These are phyloP conservation scores for Xenopus petersii DNA, from an alignment of 2,797 vertebrate genomes.

Conservation along the genomic window DNA sequence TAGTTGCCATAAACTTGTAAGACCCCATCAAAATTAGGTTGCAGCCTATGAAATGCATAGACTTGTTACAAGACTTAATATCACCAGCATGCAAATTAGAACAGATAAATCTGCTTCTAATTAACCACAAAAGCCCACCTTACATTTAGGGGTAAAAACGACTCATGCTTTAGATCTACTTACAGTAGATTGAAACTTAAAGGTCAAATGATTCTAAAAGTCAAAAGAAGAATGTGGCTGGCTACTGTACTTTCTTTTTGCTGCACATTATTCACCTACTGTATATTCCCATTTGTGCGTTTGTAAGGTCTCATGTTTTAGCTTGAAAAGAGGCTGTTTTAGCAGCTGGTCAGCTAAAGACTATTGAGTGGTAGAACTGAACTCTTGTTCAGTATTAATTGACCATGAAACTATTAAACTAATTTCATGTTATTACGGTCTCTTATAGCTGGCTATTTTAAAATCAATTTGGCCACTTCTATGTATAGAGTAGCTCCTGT, in stretches of 20 bases:
- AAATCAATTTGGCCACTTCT: constrained; percentile 1
- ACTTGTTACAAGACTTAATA: not conserved
- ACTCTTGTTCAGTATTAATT: not conserved
- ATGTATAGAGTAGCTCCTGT: constrained; percentile 3
- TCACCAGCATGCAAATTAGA: not conserved
- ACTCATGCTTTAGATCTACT: constrained; percentile 24
- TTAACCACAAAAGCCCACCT: constrained; percentile 16
- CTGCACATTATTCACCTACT: too few species aligned
- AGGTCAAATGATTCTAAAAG: constrained; percentile 29
- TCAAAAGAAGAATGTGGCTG: constrained; percentile 18
- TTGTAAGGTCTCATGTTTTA: not conserved
- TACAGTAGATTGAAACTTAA: constrained; percentile 21
- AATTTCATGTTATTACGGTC: constrained; percentile 1
- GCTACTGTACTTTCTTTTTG: constrained; percentile 6
- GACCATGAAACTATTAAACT: constrained; percentile 7
- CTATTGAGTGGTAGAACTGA: not conserved
- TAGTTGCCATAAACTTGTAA: too few species aligned
- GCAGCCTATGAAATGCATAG: too few species aligned
- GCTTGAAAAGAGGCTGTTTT: not conserved
- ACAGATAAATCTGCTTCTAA: constrained; percentile 16
- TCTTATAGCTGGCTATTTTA: not conserved
- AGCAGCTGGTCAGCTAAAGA: not conserved
- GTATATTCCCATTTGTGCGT: too few species aligned
- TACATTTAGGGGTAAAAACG: not conserved
- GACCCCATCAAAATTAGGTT: too few species aligned